Percentiles rank a stretch among this genome's conserved stretches.
Conservation (phyloP, 2,113 vertebrate genomes). For the Bufo bufo region DNA sequence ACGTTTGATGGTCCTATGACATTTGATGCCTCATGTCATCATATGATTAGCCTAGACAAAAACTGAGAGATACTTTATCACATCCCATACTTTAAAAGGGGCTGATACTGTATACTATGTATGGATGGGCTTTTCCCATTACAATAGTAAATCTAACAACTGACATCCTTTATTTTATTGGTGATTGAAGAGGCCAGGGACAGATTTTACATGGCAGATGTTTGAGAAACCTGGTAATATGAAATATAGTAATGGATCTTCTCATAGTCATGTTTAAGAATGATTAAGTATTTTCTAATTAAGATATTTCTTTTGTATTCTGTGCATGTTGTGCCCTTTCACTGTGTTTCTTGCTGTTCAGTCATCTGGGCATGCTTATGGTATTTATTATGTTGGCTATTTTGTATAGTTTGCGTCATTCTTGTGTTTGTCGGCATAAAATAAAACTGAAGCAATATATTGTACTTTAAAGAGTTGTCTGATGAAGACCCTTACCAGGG, state of each 20-base stretch:
- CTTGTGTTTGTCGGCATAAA: neutral
- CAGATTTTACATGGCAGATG: neutral
- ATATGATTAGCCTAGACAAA: neutral
- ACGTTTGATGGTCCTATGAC: neutral
- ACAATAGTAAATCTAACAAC: no score
- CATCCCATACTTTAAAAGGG: no score
- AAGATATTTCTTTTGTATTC: neutral
- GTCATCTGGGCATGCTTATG: neutral
- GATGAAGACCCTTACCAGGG: neutral
- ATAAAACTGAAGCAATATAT: neutral
- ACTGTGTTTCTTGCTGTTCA: neutral
- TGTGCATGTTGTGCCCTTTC: neutral
- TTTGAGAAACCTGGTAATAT: neutral
- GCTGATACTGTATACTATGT: no score
- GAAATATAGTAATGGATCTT: no score
- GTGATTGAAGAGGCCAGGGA: neutral
- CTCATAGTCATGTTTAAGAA: no score
- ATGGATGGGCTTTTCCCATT: no score
- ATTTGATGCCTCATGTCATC: neutral
- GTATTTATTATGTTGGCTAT: constrained; percentile 14
- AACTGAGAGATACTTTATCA: no score
- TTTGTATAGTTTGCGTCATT: neutral
- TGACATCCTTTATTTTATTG: no score
- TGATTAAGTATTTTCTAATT: neutral
- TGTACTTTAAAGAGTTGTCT: neutral